Evolutionary conservation across 2,888 invertebrate species (phyloP), one percentile per base, ranked within the genome.

Genomic region (Thymelicus acteon): DNA sequence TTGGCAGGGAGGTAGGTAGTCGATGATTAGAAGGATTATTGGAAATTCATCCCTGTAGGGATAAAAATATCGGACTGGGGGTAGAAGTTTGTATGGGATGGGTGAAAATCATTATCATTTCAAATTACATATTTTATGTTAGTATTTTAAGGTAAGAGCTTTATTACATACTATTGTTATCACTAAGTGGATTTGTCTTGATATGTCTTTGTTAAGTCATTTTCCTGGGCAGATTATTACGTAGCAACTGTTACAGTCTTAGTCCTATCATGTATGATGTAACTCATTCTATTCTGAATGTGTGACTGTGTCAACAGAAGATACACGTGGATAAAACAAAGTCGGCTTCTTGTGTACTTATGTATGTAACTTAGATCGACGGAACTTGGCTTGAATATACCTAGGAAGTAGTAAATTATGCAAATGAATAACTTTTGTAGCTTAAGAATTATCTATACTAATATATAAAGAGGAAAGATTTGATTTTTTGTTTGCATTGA

Each of bases 261-360:
- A 52, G 8, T 12, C 0, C 4, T 12, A 44, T 19, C 19, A 52
- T 52, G 19, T 12, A 44, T 19, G 8, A 52, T 52, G 19, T 52
- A 52, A 52, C 19, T 52, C 47, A 13, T 47, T 47, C 49, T 52
- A 19, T 19, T 52, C 19, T 52, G 49, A 19, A 52, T 19, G 49
- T 52, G 6, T 52, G 15, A 49, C n/a, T 49, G 15, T 19, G 40
- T 44, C 31, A 31, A 60, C 31, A 31, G 6, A 10, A 31, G 6
- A 10, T 40, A 44, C 40, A 60, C 19, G 40, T 60, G 40, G 15
- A 60, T 44, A 44, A 40, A 60, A 44, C 60, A 3, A 40, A 60
- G 44, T 19, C 40, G 40, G 60, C 60, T 60, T 60, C 60, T 44
- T 60, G 19, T 60, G 19, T 10, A 60, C 8, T 60, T 19, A 44